Evolutionary conservation across 2,888 invertebrate species (phyloP), one percentile per base, ranked within the genome.

Genomic region (Zonitis immaculata): DNA sequence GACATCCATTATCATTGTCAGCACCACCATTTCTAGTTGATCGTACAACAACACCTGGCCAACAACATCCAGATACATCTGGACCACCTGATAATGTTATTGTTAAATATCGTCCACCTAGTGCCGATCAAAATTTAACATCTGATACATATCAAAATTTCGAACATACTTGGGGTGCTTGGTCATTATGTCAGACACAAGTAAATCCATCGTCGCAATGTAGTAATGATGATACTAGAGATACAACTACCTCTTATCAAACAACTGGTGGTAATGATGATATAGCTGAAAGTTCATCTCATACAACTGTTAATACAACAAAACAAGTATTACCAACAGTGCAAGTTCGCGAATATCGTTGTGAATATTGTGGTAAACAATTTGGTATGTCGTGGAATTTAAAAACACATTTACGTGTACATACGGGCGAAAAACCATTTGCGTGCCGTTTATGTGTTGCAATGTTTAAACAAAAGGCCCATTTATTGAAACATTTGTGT

Each of bases 301-400:
- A 69, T 43, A 59, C 65, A 12, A 62, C 73, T 30, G 66, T 73
- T 28, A 68, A 81, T 78, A 65, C 80, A 77, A 65, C 80, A 77
- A 67, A 69, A 54, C 66, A 64, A 51, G 58, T 65, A 25, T 48
- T 68, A 48, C 69, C 69, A 9, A 57, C 68, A 9, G 72, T 80
- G 78, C 87, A 88, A 46, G 88, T 90, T 42, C 82, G 91, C 52
- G 91, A 91, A 73, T 92, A 92, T 73, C 86, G 91, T 54, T 92
- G 91, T 73, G 89, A 89, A 72, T 91, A 91, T 74, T 91, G 91
- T 74, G 91, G 91, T 51, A 92, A 92, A 76, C 91, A 91, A 75
- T 92, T 92, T 68, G 91, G 91, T 55, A 91, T 91, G 91, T 91
- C 91, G 54, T 92, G 91, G 91, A 92, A 92, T 79, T 80, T 92